Percentiles rank a stretch among this genome's conserved stretches.
phyloP scores from a whole-genome alignment of 2,888 invertebrate species.

The Erynnis tages region DNA sequence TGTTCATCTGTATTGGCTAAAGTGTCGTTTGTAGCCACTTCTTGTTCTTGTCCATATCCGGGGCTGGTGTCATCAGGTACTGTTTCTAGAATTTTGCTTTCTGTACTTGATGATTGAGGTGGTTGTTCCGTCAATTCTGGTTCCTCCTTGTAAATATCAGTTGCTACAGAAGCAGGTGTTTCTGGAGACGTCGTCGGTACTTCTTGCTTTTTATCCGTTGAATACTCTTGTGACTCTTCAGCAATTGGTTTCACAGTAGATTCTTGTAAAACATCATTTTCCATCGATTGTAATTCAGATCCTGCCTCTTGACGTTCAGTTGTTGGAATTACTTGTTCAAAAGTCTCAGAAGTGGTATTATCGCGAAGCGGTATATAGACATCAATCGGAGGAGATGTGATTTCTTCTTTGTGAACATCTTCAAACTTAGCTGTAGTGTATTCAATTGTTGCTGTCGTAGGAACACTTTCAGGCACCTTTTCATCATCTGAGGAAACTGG shows the following conservation, averaged over 20 bases:
- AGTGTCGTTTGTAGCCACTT: neutral
- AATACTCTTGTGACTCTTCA: slow-evolving; percentile 10
- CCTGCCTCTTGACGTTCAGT: slow-evolving; percentile 11
- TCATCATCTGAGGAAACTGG: slow-evolving; percentile 1
- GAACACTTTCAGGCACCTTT: neutral
- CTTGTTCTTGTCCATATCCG: neutral
- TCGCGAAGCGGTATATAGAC: no score
- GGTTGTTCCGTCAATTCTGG: neutral
- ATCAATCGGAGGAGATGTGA: neutral
- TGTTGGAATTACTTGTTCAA: slow-evolving; percentile 5
- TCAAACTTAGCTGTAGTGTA: neutral
- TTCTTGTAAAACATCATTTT: slow-evolving; percentile 18
- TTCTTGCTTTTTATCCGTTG: slow-evolving; percentile 6
- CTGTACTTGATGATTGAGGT: neutral
- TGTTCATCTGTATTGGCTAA: neutral
- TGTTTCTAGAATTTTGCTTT: neutral
- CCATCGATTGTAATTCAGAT: no score
- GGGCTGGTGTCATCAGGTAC: neutral
- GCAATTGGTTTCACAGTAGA: slow-evolving; percentile 6
- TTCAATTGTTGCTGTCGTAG: neutral
- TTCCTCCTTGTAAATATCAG: neutral
- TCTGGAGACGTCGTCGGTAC: neutral
- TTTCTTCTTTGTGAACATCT: slow-evolving; percentile 5
- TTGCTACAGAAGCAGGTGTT: neutral
- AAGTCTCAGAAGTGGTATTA: neutral